Base-by-base conservation (phyloP, 2,888 invertebrate species). In the Eupithecia pulchellata region DNA sequence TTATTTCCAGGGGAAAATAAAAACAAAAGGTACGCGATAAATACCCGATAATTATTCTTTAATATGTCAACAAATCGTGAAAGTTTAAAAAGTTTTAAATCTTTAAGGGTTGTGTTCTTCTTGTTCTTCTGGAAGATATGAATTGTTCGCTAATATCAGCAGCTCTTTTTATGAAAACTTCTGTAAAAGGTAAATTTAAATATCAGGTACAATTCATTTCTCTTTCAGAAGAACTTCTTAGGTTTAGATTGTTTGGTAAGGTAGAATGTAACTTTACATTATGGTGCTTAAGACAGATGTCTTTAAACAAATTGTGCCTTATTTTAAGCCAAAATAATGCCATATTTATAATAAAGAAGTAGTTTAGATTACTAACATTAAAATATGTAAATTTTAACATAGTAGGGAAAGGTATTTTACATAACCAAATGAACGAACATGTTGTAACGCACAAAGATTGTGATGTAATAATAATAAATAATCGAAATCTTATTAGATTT, bases 291-390 rank as follows among this genome's bases (percentile, higher is more conserved):
- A 39, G 58, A 66, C 34, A 62, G 25, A n/a, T 60, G 64, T 69
- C 34, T 20, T 36, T 29, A 64, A 58, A 60, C 29, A 20, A 36
- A 47, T 47, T 29, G 58, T 69, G 34, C 14, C 29, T 67, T 67
- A 30, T 63, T 17, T 47, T 34, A 52, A 42, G 71, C 68, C 68
- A 68, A 68, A 68, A 68, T 14, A 61, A 68, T 68, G 71, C 71
- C 71, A 72, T 72, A 71, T 47, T 55, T 62, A 34, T 20, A 27
- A 36, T 64, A 36, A n/a, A n/a, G 27, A 34, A 30, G 27, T 20
- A 32, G 9, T 32, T 30, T 32, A 32, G 11, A 57, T 27, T 29
- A 57, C 25, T 47, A 3, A 20, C 2, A 20, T 47, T 20, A 47
- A 52, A 47, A 52, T 25, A 6, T 32, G 6, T 5, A 32, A 32